Evolutionary conservation across 2,113 vertebrate genomes (phyloP).

Genomic region (Zosterops pallidus): DNA sequence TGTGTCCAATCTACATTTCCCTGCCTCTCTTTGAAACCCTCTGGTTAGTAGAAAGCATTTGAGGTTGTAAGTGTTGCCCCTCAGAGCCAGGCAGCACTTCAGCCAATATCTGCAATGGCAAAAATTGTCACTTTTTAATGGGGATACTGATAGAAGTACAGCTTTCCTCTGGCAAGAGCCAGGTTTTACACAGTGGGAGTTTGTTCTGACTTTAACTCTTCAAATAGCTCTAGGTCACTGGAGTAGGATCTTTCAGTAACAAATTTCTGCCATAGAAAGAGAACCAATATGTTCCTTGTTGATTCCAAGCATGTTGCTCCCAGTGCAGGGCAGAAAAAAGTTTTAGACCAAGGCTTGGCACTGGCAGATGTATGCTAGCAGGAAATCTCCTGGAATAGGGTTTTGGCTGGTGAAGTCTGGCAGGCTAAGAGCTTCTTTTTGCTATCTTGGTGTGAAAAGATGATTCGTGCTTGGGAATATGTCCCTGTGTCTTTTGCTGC

Average conservation of each 20-base stretch:
- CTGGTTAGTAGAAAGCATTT: neutral
- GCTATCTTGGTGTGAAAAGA: slow-evolving; percentile 28
- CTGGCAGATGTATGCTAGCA: neutral
- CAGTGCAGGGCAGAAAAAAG: neutral
- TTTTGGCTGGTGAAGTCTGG: slow-evolving; percentile 22
- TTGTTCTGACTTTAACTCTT: neutral
- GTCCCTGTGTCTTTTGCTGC: neutral
- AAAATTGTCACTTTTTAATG: neutral
- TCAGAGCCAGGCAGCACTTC: neutral
- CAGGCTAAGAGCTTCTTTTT: neutral
- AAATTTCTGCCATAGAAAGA: neutral
- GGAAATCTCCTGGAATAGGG: neutral
- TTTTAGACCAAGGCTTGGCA: neutral
- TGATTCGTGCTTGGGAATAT: neutral
- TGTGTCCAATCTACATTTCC: slow-evolving; percentile 10
- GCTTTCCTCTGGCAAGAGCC: neutral
- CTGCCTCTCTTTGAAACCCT: slow-evolving; percentile 4
- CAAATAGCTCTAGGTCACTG: neutral
- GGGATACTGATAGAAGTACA: neutral
- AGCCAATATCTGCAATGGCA: neutral
- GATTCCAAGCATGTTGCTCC: neutral
- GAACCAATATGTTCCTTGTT: neutral
- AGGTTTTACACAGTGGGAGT: neutral
- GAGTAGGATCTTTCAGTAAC: neutral
- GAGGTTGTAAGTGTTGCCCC: neutral